phyloP scores from a whole-genome alignment of 53 echinoderm and acorn worm species.

The Temnopleurus reevesii region DNA sequence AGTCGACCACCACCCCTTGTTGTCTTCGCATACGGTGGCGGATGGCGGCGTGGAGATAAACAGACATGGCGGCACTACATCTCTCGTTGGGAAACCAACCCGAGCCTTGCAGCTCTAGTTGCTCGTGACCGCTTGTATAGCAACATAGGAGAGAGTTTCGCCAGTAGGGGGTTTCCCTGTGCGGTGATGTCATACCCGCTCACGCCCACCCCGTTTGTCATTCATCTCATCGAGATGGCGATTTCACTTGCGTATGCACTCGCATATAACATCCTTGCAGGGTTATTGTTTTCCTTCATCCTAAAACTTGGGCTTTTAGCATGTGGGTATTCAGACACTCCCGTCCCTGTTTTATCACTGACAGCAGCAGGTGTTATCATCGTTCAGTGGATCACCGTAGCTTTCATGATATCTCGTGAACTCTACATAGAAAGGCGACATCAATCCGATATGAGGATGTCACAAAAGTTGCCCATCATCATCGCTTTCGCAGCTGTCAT shows the following conservation, averaged over 20 bases:
- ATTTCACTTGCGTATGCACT: slow-evolving; percentile 55
- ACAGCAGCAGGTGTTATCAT: neutral
- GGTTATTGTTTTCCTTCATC: neutral
- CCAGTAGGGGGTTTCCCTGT: slow-evolving; percentile 51
- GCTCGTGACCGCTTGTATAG: slow-evolving; percentile 2
- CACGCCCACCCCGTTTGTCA: slow-evolving; percentile 9
- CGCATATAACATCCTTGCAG: neutral
- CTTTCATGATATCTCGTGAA: slow-evolving; percentile 3
- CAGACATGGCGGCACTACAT: slow-evolving; percentile 65
- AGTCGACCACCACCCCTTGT: slow-evolving; percentile 52
- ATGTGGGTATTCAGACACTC: neutral
- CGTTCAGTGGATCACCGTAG: neutral
- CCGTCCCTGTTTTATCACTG: neutral
- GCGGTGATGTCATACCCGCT: slow-evolving; percentile 66
- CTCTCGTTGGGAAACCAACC: slow-evolving; percentile 64
- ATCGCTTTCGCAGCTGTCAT: neutral
- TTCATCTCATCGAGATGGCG: slow-evolving; percentile 46
- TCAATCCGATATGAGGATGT: neutral
- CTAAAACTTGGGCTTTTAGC: neutral
- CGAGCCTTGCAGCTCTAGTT: slow-evolving; percentile 27
- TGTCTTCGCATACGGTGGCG: slow-evolving; percentile 66
- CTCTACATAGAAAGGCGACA: neutral
- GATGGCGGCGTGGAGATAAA: slow-evolving; percentile 72
- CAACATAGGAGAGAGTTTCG: slow-evolving; percentile 70
- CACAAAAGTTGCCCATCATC: neutral